Evolutionary conservation across 92 coral and sea anemone species (phyloP).

Genomic region (Diadumene lineata): DNA sequence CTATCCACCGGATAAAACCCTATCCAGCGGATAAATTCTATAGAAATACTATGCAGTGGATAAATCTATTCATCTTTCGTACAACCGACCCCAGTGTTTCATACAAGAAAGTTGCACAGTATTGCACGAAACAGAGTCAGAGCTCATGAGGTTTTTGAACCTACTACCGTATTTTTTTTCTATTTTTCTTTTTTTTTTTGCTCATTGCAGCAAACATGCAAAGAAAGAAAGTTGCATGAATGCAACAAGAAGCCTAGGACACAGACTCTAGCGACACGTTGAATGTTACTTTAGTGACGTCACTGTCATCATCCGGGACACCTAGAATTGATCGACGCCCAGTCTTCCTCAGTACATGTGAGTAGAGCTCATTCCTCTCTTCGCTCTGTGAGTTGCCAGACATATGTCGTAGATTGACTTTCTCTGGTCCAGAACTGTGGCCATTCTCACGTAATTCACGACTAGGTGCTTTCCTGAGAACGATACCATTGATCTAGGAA

Average conservation of each 20-base stretch:
- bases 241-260: neutral
- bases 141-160: neutral
- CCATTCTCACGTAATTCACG: neutral
- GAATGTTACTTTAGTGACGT: slow-evolving; percentile 65
- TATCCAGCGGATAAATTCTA: too few species aligned
- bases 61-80: too few species aligned
- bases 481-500: neutral
- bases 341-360: slow-evolving; percentile 77
- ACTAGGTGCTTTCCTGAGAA: slow-evolving; percentile 2
- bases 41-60: too few species aligned
- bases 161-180: neutral
- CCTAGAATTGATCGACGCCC: slow-evolving; percentile 69
- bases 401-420: neutral
- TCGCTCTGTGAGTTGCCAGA: neutral
- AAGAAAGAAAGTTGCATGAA: neutral
- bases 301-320: slow-evolving; percentile 60
- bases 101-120: too few species aligned
- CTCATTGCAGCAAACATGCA: neutral
- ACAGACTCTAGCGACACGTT: slow-evolving; percentile 45
- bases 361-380: slow-evolving; percentile 27
- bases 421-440: neutral
- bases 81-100: too few species aligned
- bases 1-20: too few species aligned
- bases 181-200: too few species aligned
- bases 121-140: too few species aligned